Evolutionary conservation across 2,113 vertebrate species (phyloP).

Genomic region (Eudyptes chrysolophus): DNA sequence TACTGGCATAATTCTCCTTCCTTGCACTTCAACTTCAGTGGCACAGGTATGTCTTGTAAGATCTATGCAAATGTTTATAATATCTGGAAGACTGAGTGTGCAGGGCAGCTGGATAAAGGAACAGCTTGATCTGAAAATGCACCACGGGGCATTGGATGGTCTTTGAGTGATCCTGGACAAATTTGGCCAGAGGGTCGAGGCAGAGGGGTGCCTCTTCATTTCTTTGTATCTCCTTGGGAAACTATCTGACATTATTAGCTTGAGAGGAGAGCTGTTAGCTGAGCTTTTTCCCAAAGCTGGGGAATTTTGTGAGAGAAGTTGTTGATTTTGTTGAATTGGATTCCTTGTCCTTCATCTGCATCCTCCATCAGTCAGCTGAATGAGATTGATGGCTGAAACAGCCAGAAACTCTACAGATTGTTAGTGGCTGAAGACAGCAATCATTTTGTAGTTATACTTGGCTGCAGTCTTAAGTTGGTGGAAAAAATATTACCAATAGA

Average conservation of each 20-base stretch:
- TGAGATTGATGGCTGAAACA: background rate
- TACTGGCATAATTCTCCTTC: background rate
- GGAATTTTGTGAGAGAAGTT: background rate
- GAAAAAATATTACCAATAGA: background rate
- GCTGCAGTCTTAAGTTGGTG: background rate
- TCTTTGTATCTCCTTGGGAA: background rate
- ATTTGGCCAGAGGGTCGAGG: background rate
- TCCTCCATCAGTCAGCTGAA: background rate
- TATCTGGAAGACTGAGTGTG: background rate
- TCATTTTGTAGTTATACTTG: background rate
- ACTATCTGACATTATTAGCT: background rate
- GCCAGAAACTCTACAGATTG: background rate
- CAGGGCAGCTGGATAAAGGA: background rate
- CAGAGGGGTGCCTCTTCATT: background rate
- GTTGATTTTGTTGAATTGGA: background rate
- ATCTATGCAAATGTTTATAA: background rate
- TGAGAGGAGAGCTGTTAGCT: background rate
- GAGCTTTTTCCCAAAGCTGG: background rate
- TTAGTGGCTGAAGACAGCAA: background rate
- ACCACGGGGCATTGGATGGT: background rate
- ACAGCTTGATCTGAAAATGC: background rate
- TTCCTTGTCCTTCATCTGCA: constrained; percentile 13
- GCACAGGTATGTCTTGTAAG: background rate
- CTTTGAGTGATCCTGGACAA: background rate
- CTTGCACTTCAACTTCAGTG: background rate